Conservation (phyloP, 1,140 invertebrate genomes). For the Acromyrmex charruanus region DNA sequence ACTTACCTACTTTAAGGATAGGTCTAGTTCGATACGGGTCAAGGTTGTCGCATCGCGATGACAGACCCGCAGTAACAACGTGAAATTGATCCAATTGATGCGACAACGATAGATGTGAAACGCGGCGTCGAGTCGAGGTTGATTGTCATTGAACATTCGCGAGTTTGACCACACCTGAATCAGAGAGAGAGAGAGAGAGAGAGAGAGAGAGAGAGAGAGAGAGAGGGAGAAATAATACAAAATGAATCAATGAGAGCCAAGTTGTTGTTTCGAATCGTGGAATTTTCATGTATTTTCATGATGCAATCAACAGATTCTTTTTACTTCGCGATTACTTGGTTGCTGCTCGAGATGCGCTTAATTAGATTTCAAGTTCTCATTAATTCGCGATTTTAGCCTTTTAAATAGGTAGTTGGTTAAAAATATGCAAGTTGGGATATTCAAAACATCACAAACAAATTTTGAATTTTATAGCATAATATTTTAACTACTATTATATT, state of each 20-base stretch:
- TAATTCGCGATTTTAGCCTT: neutral
- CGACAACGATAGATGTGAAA: neutral
- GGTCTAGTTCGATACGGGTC: conserved; percentile 79
- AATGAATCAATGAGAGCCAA: neutral
- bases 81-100: conserved; percentile 18
- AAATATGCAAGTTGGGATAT: no score
- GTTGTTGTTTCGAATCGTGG: no score
- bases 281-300: neutral
- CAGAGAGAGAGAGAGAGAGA: no score
- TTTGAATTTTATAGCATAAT: no score
- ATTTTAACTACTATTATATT: no score
- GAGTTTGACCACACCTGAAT: neutral
- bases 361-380: neutral
- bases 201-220: no score
- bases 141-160: neutral
- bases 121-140: neutral
- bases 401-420: no score
- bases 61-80: neutral
- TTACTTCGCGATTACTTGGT: neutral
- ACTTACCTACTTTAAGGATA: conserved; percentile 68
- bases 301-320: neutral
- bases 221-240: neutral
- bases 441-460: no score
- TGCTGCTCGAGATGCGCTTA: neutral
- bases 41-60: conserved; percentile 75